These are phyloP conservation scores for Hypsopygia costalis DNA, from an alignment of 2,888 invertebrate species.

Conservation along the genomic window DNA sequence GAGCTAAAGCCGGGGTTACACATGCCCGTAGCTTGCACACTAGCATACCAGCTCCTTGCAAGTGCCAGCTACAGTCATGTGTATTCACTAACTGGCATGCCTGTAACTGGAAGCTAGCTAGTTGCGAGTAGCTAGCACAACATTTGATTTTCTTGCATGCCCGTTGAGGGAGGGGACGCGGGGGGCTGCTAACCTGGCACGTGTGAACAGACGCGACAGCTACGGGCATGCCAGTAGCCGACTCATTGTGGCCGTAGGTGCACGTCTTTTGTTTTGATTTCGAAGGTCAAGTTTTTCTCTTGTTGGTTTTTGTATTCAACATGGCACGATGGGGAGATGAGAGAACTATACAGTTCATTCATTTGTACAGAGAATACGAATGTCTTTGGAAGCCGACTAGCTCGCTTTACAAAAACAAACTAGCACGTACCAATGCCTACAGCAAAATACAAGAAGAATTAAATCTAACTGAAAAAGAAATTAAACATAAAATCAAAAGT, in stretches of 20 bases:
- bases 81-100: conserved; percentile 18
- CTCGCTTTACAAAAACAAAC: conserved; percentile 18
- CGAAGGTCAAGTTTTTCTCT: conserved; percentile 14
- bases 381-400: conserved; percentile 16
- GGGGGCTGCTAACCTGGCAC: conserved; percentile 15
- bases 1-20: background rate
- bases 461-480: conserved; percentile 14
- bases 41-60: conserved; percentile 18
- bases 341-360: conserved; percentile 18
- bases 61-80: conserved; percentile 17
- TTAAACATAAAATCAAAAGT: conserved; percentile 14
- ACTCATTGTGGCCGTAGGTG: conserved; percentile 11
- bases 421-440: conserved; percentile 17
- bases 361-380: conserved; percentile 18
- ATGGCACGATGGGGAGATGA: conserved; percentile 13
- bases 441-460: conserved; percentile 6
- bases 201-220: conserved; percentile 18
- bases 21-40: conserved; percentile 9
- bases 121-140: conserved; percentile 16
- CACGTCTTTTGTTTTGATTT: conserved; percentile 12
- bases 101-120: conserved; percentile 10
- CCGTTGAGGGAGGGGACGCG: conserved; percentile 16
- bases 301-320: conserved; percentile 9
- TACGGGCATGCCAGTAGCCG: conserved; percentile 15
- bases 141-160: conserved; percentile 20